Conservation (phyloP, 2,888 invertebrate genomes). For the Girardia tigrina region DNA sequence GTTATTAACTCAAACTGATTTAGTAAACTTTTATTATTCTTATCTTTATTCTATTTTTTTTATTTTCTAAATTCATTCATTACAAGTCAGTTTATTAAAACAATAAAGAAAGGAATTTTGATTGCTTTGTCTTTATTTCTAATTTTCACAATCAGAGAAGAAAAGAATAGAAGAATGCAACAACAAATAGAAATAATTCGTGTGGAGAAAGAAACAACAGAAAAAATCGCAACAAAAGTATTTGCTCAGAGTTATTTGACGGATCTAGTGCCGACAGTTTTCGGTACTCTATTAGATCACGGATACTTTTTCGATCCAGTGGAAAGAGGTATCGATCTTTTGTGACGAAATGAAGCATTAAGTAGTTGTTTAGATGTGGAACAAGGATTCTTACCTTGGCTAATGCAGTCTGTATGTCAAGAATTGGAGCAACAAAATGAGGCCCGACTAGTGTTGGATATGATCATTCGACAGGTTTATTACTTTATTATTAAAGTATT, state of each 20-base stretch:
- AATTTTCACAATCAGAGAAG: constrained; percentile 28
- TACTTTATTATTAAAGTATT: too few species aligned
- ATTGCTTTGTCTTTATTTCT: too few species aligned
- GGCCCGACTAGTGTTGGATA: constrained; percentile 66
- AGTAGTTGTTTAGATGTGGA: constrained; percentile 52
- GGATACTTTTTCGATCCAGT: constrained; percentile 59
- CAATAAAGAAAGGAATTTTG: too few species aligned
- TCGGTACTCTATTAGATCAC: constrained; percentile 65
- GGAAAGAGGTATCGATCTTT: constrained; percentile 51
- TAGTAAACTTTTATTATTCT: too few species aligned
- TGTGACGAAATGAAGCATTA: background rate
- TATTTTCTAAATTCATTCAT: too few species aligned
- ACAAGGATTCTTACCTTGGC: constrained; percentile 68
- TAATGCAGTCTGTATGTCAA: constrained; percentile 65
- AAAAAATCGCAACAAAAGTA: constrained; percentile 66
- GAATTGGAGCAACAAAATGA: constrained; percentile 69
- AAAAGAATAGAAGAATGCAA: constrained; percentile 59
- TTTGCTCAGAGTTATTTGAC: constrained; percentile 73
- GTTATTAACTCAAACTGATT: too few species aligned
- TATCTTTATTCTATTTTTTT: too few species aligned
- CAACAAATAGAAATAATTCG: constrained; percentile 59
- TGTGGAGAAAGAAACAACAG: constrained; percentile 63
- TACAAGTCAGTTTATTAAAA: too few species aligned
- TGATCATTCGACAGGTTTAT: constrained; percentile 51
- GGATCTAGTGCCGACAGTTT: constrained; percentile 68